Evolutionary conservation across 2,888 invertebrate genomes (phyloP).

Genomic region (Andrena haemorrhoa): DNA sequence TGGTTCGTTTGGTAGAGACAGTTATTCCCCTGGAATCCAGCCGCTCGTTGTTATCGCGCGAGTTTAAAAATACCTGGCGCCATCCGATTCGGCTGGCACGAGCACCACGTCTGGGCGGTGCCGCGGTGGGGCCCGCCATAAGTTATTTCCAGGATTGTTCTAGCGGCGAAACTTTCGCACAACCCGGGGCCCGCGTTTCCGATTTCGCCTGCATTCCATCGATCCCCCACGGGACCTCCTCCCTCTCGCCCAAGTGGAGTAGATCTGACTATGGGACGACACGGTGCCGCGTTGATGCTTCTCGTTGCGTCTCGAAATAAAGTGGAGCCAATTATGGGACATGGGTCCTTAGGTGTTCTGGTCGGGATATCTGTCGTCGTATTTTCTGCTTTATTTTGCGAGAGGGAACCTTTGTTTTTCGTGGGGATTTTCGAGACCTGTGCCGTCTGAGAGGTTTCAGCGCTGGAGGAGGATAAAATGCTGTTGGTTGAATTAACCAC

Average conservation of each 20-base stretch:
- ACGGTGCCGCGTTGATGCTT: no score
- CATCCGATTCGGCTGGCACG: constrained; percentile 60
- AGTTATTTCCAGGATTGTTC: constrained; percentile 58
- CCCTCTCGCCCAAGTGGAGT: not conserved
- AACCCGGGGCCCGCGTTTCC: constrained; percentile 26
- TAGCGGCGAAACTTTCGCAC: constrained; percentile 53
- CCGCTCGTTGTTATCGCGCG: constrained; percentile 67
- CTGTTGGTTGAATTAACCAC: no score
- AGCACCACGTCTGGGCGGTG: constrained; percentile 40
- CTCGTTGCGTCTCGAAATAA: not conserved
- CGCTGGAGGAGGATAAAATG: no score
- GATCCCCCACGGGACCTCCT: not conserved
- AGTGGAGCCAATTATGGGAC: not conserved
- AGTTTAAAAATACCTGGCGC: constrained; percentile 74
- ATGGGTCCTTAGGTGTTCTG: no score
- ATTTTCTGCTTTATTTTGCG: no score
- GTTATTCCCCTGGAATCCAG: constrained; percentile 66
- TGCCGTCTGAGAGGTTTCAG: no score
- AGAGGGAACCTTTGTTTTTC: no score
- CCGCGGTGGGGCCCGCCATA: constrained; percentile 28
- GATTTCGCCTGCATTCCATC: constrained; percentile 32
- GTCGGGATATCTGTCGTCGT: no score
- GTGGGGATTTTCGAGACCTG: no score
- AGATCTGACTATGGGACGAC: not conserved
- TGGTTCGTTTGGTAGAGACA: constrained; percentile 58